phyloP scores from a whole-genome alignment of 2,888 invertebrate species.

The Hyposoter didymator region DNA sequence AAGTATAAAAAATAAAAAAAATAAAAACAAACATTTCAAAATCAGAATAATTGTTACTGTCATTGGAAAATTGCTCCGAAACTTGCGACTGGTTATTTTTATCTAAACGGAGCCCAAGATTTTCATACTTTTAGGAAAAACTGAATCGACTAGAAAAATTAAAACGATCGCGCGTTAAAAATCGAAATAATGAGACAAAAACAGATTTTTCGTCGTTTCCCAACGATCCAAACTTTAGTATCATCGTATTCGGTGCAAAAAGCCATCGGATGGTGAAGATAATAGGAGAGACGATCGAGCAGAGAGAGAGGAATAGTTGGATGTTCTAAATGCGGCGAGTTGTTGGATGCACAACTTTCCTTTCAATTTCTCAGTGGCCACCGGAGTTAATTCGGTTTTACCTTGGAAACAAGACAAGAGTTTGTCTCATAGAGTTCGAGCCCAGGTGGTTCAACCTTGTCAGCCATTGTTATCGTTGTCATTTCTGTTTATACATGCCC shows the following conservation, averaged over 20 bases:
- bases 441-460: conserved; percentile 64
- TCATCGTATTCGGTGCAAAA: not conserved
- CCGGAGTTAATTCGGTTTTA: conserved; percentile 57
- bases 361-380: conserved; percentile 53
- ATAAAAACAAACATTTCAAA: not conserved
- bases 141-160: no score
- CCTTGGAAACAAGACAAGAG: conserved; percentile 22
- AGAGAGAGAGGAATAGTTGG: conserved; percentile 9
- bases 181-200: no score
- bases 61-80: no score
- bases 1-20: not conserved
- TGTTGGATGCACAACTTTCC: conserved; percentile 52
- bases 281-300: conserved; percentile 5
- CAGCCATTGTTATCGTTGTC: conserved; percentile 68
- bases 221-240: no score
- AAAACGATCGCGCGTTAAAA: no score
- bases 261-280: not conserved
- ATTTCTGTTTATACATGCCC: conserved; percentile 49
- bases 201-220: no score
- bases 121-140: no score
- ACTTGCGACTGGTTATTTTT: no score
- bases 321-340: conserved; percentile 24
- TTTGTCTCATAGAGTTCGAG: conserved; percentile 13
- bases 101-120: no score
- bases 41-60: not conserved